phyloP scores from a whole-genome alignment of 2,113 vertebrate genomes.

The Neogobius melanostomus region DNA sequence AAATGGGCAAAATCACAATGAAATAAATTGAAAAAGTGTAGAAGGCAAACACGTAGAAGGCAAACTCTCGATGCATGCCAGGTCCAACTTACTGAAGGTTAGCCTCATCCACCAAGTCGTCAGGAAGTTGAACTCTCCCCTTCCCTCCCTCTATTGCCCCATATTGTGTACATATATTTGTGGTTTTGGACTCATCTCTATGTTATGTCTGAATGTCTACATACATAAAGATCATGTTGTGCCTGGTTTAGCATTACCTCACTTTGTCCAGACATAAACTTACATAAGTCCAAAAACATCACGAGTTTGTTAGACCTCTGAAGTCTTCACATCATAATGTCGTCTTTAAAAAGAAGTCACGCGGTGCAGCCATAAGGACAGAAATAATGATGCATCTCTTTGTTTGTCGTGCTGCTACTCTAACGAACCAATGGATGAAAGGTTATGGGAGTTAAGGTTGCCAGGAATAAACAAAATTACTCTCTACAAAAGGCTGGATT shows the following conservation, averaged over 20 bases:
- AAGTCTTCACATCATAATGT: not conserved
- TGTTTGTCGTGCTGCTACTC: not conserved
- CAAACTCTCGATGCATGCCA: too few species aligned
- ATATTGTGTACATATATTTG: too few species aligned
- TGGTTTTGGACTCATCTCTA: too few species aligned
- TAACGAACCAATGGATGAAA: not conserved
- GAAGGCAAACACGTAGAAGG: too few species aligned
- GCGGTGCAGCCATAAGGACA: not conserved
- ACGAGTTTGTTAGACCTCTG: not conserved
- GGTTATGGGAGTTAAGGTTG: not conserved
- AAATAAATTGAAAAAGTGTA: too few species aligned
- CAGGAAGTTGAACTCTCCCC: too few species aligned
- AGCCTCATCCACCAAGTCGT: too few species aligned
- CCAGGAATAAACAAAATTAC: not conserved
- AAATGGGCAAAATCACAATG: too few species aligned
- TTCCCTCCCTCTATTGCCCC: too few species aligned
- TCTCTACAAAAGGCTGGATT: not conserved
- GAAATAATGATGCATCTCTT: not conserved
- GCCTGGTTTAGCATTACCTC: not conserved
- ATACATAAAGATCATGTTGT: not conserved
- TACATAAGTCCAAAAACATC: not conserved
- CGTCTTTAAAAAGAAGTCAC: not conserved
- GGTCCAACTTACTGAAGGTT: too few species aligned
- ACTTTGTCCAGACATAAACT: not conserved
- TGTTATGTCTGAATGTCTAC: too few species aligned